These are phyloP conservation scores for Lerista edwardsae DNA, from an alignment of 2,797 vertebrate genomes.

Conservation along the genomic window DNA sequence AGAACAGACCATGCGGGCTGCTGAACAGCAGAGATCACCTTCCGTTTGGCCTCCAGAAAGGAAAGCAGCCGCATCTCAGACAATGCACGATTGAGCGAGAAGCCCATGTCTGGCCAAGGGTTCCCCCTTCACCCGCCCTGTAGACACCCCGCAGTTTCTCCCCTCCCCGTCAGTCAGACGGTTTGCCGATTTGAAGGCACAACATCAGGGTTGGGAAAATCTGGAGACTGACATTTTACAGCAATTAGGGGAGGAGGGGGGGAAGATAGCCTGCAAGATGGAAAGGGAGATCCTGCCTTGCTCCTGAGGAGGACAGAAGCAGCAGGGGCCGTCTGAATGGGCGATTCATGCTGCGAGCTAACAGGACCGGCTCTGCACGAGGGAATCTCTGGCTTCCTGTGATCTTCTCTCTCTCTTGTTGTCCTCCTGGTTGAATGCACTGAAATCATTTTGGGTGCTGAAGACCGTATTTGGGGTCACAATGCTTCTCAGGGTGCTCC, in stretches of 20 bases:
- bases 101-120: slow-evolving; percentile 11
- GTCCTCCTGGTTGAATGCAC: not conserved
- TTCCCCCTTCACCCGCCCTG: slow-evolving; percentile 13
- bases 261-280: not conserved
- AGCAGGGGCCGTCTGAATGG: not conserved
- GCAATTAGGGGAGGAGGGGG: not conserved
- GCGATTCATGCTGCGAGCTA: slow-evolving; percentile 16
- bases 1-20: not conserved
- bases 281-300: not conserved
- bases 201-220: not conserved
- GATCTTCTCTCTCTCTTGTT: not conserved
- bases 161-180: not conserved
- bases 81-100: not conserved
- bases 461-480: too few species aligned
- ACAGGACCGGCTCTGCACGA: slow-evolving; percentile 35
- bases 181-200: too few species aligned
- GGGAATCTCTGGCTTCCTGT: not conserved
- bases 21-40: not conserved
- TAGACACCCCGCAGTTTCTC: not conserved
- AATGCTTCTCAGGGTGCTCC: not conserved
- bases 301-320: not conserved
- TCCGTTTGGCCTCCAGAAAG: not conserved
- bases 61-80: not conserved
- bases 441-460: not conserved
- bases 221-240: slow-evolving; percentile 1